Evolutionary conservation across 1,140 invertebrate genomes (phyloP).

Genomic region (Cryptotermes secundus): DNA sequence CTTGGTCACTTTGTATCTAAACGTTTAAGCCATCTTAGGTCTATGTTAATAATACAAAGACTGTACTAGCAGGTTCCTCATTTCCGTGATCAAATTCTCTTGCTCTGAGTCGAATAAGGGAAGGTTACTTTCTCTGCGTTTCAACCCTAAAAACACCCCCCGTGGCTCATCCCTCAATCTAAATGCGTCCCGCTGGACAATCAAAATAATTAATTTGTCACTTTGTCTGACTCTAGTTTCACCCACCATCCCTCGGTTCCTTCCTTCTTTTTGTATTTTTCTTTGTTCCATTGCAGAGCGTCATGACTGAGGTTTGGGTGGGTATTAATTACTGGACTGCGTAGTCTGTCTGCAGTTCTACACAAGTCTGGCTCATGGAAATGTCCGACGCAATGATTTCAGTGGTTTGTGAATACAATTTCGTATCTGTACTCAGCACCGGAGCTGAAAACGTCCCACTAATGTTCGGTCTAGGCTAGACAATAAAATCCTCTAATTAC

Average conservation of each 20-base stretch:
- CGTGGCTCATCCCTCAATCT: constrained; percentile 23
- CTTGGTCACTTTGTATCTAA: too few relatives aligned
- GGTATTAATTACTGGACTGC: background rate
- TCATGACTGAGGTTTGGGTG: background rate
- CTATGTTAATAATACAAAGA: background rate
- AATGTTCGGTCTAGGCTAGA: background rate
- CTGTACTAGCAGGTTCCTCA: background rate
- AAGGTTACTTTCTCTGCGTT: constrained; percentile 19
- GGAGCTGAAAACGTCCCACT: background rate
- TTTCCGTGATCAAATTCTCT: background rate
- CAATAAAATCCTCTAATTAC: constrained; percentile 10
- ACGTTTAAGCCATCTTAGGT: background rate
- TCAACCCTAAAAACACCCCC: constrained; percentile 21
- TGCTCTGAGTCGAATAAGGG: background rate
- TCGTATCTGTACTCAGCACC: background rate
- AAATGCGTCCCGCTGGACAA: constrained; percentile 32
- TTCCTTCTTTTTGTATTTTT: background rate
- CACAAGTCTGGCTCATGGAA: background rate
- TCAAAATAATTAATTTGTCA: constrained; percentile 34
- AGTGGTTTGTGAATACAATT: background rate
- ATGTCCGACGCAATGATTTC: background rate
- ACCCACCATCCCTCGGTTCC: background rate
- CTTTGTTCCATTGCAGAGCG: background rate
- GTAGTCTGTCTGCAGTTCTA: background rate
- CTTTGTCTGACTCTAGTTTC: constrained; percentile 5